Conservation (phyloP, 2,888 invertebrate species). For the Crocallis elinguaria region DNA sequence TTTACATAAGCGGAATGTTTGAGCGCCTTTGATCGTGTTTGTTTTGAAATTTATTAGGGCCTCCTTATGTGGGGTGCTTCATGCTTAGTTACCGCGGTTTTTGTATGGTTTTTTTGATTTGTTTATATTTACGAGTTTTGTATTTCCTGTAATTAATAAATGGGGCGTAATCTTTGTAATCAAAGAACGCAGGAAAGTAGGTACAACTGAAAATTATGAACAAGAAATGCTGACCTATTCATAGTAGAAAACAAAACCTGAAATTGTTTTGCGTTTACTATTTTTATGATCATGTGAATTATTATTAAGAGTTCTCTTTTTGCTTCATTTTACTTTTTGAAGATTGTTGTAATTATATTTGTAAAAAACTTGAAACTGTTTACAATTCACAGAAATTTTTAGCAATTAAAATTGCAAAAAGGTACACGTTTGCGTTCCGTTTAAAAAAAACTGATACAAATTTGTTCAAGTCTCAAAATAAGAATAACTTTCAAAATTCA, state of each 20-base stretch:
- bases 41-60: slow-evolving; percentile 68
- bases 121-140: slow-evolving; percentile 33
- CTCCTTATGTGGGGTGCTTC: slow-evolving; percentile 53
- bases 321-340: too few species aligned
- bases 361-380: too few species aligned
- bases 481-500: too few species aligned
- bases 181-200: slow-evolving; percentile 7
- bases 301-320: too few species aligned
- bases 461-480: too few species aligned
- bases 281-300: background rate
- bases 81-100: slow-evolving; percentile 49
- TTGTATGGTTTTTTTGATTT: slow-evolving; percentile 40
- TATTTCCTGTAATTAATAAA: slow-evolving; percentile 37
- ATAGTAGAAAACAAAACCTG: too few species aligned
- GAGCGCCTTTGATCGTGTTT: slow-evolving; percentile 73
- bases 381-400: too few species aligned
- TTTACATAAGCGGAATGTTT: slow-evolving; percentile 73
- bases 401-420: too few species aligned
- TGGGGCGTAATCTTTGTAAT: slow-evolving; percentile 26
- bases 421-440: too few species aligned
- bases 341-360: too few species aligned
- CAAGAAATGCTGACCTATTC: slow-evolving; percentile 1
- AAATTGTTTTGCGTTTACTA: background rate
- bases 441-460: too few species aligned
- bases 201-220: slow-evolving; percentile 9